Conservation (phyloP, 2,797 vertebrate genomes). For the Etheostoma perlongum region DNA sequence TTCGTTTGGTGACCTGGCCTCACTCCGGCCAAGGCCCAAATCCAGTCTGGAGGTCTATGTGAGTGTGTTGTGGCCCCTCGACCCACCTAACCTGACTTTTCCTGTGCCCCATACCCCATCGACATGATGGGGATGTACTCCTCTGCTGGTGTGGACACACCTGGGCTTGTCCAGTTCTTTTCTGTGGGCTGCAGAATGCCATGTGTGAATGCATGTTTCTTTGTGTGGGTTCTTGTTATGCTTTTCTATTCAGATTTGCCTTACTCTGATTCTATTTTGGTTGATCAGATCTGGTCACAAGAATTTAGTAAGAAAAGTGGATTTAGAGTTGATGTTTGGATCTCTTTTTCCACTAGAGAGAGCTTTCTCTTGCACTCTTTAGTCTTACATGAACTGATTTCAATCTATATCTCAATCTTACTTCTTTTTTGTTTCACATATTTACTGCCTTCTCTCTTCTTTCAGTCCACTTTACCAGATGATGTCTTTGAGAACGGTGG, state of each 20-base stretch:
- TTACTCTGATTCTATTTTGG: constrained; percentile 27
- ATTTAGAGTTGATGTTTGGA: not conserved
- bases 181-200: constrained; percentile 41
- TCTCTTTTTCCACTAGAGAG: constrained; percentile 8
- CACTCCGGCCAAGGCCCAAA: constrained; percentile 92
- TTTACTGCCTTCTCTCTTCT: constrained; percentile 21
- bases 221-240: constrained; percentile 37
- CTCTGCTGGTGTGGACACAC: constrained; percentile 43
- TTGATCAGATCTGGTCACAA: constrained; percentile 16
- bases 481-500: constrained; percentile 91
- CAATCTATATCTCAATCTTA: not conserved
- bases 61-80: constrained; percentile 86
- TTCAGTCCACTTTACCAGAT: constrained; percentile 92
- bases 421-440: not conserved
- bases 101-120: constrained; percentile 44
- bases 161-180: constrained; percentile 23
- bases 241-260: not conserved
- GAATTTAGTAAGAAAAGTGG: not conserved
- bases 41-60: constrained; percentile 96
- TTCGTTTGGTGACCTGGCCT: constrained; percentile 96
- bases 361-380: constrained; percentile 15
- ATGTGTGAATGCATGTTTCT: constrained; percentile 50
- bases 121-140: constrained; percentile 28
- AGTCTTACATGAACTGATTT: constrained; percentile 10
- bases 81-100: constrained; percentile 44